Conservation (phyloP, 2,888 invertebrate species). For the Cinara cedri region DNA sequence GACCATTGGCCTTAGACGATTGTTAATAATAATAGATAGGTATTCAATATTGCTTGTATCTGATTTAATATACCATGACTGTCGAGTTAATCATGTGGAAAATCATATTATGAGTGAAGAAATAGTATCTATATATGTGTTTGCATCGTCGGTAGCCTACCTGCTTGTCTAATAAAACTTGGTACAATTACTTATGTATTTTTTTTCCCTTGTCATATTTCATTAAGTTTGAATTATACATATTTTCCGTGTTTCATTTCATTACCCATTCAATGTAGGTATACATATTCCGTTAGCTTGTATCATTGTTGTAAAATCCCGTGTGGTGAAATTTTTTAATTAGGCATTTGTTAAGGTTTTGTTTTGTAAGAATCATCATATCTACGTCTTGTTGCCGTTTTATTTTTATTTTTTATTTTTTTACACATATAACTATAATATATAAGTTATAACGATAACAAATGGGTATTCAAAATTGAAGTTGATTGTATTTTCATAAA, state of each 20-base stretch:
- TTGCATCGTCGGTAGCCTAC: neutral
- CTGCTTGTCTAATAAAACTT: neutral
- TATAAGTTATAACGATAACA: too few relatives aligned
- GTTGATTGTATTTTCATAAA: too few relatives aligned
- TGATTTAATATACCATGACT: constrained; percentile 37
- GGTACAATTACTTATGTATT: neutral
- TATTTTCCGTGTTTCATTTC: constrained; percentile 9
- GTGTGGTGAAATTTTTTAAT: constrained; percentile 30
- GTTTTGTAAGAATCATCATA: constrained; percentile 11
- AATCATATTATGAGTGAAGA: neutral
- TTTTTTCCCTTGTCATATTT: constrained; percentile 6
- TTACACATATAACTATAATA: neutral
- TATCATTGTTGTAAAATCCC: constrained; percentile 26
- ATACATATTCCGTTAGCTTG: constrained; percentile 9
- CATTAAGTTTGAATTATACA: constrained; percentile 24
- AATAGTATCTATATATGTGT: neutral
- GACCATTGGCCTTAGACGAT: neutral
- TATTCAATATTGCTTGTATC: neutral
- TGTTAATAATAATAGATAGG: neutral
- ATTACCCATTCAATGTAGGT: constrained; percentile 8
- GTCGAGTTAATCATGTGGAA: constrained; percentile 11
- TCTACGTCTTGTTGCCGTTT: neutral
- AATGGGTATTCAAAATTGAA: too few relatives aligned
- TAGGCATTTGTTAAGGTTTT: constrained; percentile 1
- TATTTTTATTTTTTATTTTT: neutral